A percentile compares a stretch with the other conserved stretches of the same genome.
Conservation (phyloP, 2,113 vertebrate genomes). For the Malurus elegans region DNA sequence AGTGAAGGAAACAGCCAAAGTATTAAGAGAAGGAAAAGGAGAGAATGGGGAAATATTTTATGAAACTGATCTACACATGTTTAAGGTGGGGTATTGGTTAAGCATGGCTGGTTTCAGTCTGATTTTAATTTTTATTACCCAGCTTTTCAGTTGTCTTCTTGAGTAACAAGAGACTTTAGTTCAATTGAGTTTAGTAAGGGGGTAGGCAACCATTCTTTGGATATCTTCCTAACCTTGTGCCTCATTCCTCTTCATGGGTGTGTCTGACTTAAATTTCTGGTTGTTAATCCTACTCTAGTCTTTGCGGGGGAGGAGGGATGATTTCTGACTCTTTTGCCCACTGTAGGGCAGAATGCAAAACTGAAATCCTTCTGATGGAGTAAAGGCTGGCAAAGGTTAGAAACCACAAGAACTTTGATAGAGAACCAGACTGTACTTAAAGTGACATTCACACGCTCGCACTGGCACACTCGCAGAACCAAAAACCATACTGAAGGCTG, state of each 20-base stretch:
- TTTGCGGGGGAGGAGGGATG: background rate
- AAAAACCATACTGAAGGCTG: background rate
- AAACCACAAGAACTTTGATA: slow-evolving; percentile 19
- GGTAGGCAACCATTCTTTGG: slow-evolving; percentile 28
- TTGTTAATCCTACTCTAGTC: slow-evolving; percentile 8
- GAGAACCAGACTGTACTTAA: slow-evolving; percentile 2
- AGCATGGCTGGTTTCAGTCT: slow-evolving; percentile 33
- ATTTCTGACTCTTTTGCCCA: background rate
- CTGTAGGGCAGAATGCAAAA: background rate
- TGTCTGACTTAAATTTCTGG: slow-evolving; percentile 35
- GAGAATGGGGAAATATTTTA: slow-evolving; percentile 55
- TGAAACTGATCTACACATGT: background rate
- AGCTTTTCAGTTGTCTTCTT: slow-evolving; percentile 36
- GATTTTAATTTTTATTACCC: slow-evolving; percentile 38
- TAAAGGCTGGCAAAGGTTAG: slow-evolving; percentile 6
- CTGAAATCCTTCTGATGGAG: background rate
- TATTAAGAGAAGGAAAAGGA: slow-evolving; percentile 13
- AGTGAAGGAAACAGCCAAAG: background rate
- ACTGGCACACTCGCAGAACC: background rate
- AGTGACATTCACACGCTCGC: background rate
- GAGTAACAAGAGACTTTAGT: background rate
- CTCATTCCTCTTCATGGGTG: slow-evolving; percentile 50
- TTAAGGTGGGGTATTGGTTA: slow-evolving; percentile 9
- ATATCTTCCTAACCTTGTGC: slow-evolving; percentile 33
- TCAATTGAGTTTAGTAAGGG: slow-evolving; percentile 28